Evolutionary conservation across 2,113 vertebrate species (phyloP).

Genomic region (Gymnogyps californianus): DNA sequence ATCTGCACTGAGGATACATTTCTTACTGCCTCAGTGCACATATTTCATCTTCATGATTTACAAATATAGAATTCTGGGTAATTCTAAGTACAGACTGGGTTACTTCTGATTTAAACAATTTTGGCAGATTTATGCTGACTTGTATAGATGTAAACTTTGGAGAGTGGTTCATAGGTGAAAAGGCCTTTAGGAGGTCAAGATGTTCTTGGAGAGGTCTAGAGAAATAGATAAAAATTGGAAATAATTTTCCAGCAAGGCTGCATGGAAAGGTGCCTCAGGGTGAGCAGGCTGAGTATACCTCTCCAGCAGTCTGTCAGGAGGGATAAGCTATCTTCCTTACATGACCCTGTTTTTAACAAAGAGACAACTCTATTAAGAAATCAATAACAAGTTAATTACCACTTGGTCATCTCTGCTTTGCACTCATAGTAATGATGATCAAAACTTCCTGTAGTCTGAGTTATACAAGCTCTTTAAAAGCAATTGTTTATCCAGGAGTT

Average conservation of each 20-base stretch:
- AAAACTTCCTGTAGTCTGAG: background rate
- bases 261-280: background rate
- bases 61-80: slow-evolving; percentile 8
- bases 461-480: background rate
- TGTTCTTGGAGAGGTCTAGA: background rate
- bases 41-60: slow-evolving; percentile 21
- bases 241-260: background rate
- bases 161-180: background rate
- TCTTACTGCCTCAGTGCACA: slow-evolving; percentile 23
- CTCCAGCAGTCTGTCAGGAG: background rate
- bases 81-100: background rate
- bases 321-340: background rate
- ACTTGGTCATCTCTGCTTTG: background rate
- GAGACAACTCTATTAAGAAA: background rate
- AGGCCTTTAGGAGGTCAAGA: background rate
- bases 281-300: background rate
- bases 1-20: slow-evolving; percentile 35
- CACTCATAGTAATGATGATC: background rate
- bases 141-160: background rate
- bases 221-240: background rate
- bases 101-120: background rate
- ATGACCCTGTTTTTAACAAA: background rate
- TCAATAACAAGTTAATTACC: background rate
- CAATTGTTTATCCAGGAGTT: background rate
- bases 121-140: background rate